Evolutionary conservation across 2,888 invertebrate species (phyloP).

Genomic region (Heliconius aoede): DNA sequence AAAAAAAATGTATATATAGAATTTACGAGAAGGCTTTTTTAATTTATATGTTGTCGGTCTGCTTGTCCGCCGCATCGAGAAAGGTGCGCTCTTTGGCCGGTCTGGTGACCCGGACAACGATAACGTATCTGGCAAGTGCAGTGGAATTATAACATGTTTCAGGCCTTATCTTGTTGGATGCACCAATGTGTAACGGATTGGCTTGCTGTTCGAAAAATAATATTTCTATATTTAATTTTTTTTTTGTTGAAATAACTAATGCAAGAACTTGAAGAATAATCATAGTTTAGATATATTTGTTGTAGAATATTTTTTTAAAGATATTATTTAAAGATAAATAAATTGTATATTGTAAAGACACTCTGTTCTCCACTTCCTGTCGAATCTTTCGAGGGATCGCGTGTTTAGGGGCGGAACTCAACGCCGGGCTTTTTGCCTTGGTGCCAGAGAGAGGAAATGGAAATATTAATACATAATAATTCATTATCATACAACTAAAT

Average conservation of each 20-base stretch:
- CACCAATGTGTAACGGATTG: constrained; percentile 34
- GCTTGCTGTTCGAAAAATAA: constrained; percentile 27
- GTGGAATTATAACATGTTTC: constrained; percentile 51
- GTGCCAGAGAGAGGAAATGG: too few relatives aligned
- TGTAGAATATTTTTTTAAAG: too few relatives aligned
- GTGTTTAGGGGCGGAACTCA: too few relatives aligned
- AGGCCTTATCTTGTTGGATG: constrained; percentile 47
- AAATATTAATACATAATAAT: too few relatives aligned
- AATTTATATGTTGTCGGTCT: constrained; percentile 19
- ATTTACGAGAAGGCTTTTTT: constrained; percentile 1
- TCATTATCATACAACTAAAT: too few relatives aligned
- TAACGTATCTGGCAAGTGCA: constrained; percentile 59
- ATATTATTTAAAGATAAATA: too few relatives aligned
- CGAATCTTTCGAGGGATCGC: too few relatives aligned
- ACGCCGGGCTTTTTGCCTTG: too few relatives aligned
- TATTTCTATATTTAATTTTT: constrained; percentile 10
- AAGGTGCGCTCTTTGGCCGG: constrained; percentile 61
- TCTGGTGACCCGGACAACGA: constrained; percentile 60
- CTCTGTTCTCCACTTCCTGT: too few relatives aligned
- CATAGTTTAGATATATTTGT: too few relatives aligned
- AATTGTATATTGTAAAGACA: too few relatives aligned
- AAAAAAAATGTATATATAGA: background rate
- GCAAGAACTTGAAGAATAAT: background rate
- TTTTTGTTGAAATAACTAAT: background rate
- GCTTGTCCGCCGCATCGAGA: constrained; percentile 54